Evolutionary conservation across 2,888 invertebrate genomes (phyloP), one percentile per base, ranked within the genome.

Genomic region (Pachliopta kotzebuea): DNA sequence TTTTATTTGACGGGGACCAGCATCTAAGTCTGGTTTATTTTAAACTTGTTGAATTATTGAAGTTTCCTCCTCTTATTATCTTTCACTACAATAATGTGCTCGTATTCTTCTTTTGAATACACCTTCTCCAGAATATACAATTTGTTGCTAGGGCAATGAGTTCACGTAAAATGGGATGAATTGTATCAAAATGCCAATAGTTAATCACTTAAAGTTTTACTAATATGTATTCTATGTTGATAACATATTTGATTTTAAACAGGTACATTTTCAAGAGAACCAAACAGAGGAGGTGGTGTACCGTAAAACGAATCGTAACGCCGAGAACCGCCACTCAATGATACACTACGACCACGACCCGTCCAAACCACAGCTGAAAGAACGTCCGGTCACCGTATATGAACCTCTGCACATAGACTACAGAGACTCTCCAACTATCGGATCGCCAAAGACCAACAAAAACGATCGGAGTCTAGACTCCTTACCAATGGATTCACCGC

Each of bases 271-370:
- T 72, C 84, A 90, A 82, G 90, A 90, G 67, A 77, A 73, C 45
- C 80, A 87, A 69, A 73, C 73, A 18, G 81, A 82, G 7, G 85
- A 88, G 69, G 88, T 91, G 0, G 76, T 90, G n/a, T 85, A 83
- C 68, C 85, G 91, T 7, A 84, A 90, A 17, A 76, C 85, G 2
- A 87, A 84, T 67, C 83, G 90, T 18, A 88, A 89, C 72, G 57
- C 79, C 0, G 91, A 90, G 62, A 90, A 91, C 74, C 85, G 91
- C 0, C 91, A 91, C 71, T 91, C 91, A n/a, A 91, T 91, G 91
- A 91, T 91, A 67, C 91, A 91, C 49, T 91, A 90, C 71, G 91
- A 91, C 72, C 90, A 91, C 66, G 89, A 90, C 54, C 69, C 82
- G 0, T 74, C 83, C 9, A 90, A 88, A 62, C 89, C 91, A 0